These are phyloP conservation scores for Catotricha subobsoleta DNA, from an alignment of 2,888 invertebrate genomes.

Conservation along the genomic window DNA sequence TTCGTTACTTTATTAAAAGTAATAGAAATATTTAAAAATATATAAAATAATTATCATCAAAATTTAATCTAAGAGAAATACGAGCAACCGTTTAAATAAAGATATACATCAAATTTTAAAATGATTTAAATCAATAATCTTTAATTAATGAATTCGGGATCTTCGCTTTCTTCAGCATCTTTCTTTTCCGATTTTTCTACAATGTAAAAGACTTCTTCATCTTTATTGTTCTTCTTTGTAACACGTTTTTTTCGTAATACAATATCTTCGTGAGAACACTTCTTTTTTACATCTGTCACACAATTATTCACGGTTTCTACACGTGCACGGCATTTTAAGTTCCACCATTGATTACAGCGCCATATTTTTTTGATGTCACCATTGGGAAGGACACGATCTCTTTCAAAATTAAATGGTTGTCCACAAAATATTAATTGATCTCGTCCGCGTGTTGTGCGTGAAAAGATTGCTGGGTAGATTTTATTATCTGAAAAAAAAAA, in stretches of 20 bases:
- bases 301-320: constrained; percentile 27
- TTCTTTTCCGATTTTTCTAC: too few species aligned
- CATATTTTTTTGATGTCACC: constrained; percentile 28
- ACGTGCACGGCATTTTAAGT: constrained; percentile 29
- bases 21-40: too few species aligned
- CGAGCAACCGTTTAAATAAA: too few species aligned
- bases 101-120: too few species aligned
- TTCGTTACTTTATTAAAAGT: too few species aligned
- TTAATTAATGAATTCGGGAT: too few species aligned
- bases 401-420: constrained; percentile 30
- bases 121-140: too few species aligned
- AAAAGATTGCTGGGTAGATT: constrained; percentile 21
- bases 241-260: constrained; percentile 27
- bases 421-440: constrained; percentile 29
- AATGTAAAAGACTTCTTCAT: too few species aligned
- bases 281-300: constrained; percentile 27
- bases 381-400: constrained; percentile 22
- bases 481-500: constrained; percentile 8
- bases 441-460: constrained; percentile 28
- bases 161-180: too few species aligned
- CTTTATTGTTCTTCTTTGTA: constrained; percentile 3
- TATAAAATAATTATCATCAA: too few species aligned
- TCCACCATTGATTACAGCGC: constrained; percentile 32
- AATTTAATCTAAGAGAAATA: too few species aligned
- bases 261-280: constrained; percentile 29